Conservation (phyloP, 2,113 vertebrate species). For the Grammomys surdaster region DNA sequence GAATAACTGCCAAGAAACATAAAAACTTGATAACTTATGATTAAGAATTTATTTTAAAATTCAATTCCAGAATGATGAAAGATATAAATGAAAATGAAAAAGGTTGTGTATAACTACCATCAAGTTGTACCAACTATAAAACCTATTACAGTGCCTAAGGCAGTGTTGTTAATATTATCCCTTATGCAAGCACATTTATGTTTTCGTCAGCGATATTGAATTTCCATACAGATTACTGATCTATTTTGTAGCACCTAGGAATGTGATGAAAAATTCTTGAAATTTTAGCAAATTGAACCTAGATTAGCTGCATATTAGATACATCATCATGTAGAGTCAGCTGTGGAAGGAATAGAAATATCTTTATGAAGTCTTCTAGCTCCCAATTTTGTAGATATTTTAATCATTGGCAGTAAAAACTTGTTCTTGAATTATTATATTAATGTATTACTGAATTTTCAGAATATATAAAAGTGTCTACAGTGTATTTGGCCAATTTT, state of each 20-base stretch:
- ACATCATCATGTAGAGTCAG: conserved; percentile 87
- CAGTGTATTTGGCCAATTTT: background rate
- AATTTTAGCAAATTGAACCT: conserved; percentile 85
- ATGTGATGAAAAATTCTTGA: conserved; percentile 81
- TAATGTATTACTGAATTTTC: background rate
- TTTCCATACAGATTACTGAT: conserved; percentile 88
- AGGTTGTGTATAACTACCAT: conserved; percentile 86
- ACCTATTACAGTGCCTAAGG: conserved; percentile 87
- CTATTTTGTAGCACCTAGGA: conserved; percentile 88
- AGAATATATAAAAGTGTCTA: background rate
- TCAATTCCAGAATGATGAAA: conserved; percentile 91
- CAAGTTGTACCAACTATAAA: conserved; percentile 85
- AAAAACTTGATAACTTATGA: conserved; percentile 90
- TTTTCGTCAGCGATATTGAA: conserved; percentile 87
- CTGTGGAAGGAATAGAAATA: conserved; percentile 90
- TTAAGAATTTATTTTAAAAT: conserved; percentile 90
- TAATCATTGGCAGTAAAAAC: conserved; percentile 18
- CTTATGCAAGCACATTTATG: conserved; percentile 88
- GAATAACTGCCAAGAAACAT: conserved; percentile 88
- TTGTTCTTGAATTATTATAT: background rate
- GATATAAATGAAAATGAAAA: conserved; percentile 89
- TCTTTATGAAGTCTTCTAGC: conserved; percentile 84
- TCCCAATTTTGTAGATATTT: conserved; percentile 55
- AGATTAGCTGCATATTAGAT: conserved; percentile 86
- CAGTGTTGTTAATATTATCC: conserved; percentile 88